These are phyloP conservation scores for Gasterosteus aculeatus DNA, from an alignment of 2,113 vertebrate species.

Conservation along the genomic window DNA sequence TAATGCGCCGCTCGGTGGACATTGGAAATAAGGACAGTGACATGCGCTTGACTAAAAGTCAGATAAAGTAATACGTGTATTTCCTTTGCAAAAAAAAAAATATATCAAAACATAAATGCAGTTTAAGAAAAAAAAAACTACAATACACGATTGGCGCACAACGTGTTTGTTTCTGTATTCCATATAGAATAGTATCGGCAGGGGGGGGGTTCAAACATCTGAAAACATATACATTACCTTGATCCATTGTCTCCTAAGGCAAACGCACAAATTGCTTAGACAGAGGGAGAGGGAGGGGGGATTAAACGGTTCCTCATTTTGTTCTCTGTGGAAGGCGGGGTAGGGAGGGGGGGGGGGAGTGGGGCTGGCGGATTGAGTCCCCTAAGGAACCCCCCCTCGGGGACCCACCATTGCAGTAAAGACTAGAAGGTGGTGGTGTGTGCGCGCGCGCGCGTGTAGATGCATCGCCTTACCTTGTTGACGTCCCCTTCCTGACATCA, in stretches of 20 bases:
- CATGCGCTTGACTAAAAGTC: background rate
- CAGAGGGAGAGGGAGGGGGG: background rate
- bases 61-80: background rate
- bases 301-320: constrained; percentile 26
- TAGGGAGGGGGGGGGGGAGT: background rate
- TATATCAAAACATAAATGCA: background rate
- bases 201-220: background rate
- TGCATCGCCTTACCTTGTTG: constrained; percentile 91
- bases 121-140: background rate
- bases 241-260: background rate
- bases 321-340: background rate
- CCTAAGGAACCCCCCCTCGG: constrained; percentile 17
- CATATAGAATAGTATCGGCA: background rate
- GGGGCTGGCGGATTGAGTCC: constrained; percentile 7
- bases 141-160: background rate
- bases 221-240: background rate
- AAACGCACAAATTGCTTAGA: constrained; percentile 14
- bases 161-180: constrained; percentile 7
- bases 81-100: background rate
- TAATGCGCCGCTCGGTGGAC: constrained; percentile 26
- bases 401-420: constrained; percentile 32
- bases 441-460: background rate
- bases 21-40: background rate
- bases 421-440: constrained; percentile 31
- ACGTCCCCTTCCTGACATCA: constrained; percentile 99